phyloP scores from a whole-genome alignment of 2,113 vertebrate species.

The Chaenocephalus aceratus region DNA sequence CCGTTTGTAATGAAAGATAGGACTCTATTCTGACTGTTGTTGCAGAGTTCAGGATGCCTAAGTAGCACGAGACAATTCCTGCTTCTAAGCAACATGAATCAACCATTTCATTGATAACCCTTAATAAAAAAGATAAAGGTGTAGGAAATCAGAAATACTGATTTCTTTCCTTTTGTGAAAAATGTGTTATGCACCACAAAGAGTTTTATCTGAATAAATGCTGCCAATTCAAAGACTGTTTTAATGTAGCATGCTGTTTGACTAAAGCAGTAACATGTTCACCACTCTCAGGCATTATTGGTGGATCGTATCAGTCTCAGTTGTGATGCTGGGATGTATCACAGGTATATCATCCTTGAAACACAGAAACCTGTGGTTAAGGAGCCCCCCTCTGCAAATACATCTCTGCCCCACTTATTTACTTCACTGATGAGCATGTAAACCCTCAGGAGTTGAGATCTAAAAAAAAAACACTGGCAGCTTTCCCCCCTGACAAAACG shows the following conservation, averaged over 20 bases:
- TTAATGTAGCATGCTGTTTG: not conserved
- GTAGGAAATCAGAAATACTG: not conserved
- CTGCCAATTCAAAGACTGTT: not conserved
- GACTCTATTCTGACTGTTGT: not conserved
- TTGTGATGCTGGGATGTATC: not conserved
- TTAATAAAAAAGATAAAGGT: not conserved
- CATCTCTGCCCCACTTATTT: constrained; percentile 18
- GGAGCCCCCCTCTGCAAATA: constrained; percentile 11
- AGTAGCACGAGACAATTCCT: not conserved
- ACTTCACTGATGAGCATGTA: constrained; percentile 1
- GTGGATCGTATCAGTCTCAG: not conserved
- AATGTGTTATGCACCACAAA: not conserved
- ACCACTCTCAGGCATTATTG: not conserved
- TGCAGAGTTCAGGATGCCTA: not conserved
- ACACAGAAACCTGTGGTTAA: not conserved
- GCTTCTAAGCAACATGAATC: not conserved
- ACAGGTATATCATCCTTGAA: not conserved
- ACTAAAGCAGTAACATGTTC: not conserved
- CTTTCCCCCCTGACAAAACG: constrained; percentile 12
- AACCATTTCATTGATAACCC: not conserved
- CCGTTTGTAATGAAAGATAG: not conserved
- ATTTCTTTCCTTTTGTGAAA: not conserved
- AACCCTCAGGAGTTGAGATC: constrained; percentile 13
- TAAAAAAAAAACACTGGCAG: constrained; percentile 11
- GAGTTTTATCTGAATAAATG: not conserved